Percentiles rank a stretch among this genome's conserved stretches.
Conservation (phyloP, 2,113 vertebrate genomes). For the Numida meleagris region DNA sequence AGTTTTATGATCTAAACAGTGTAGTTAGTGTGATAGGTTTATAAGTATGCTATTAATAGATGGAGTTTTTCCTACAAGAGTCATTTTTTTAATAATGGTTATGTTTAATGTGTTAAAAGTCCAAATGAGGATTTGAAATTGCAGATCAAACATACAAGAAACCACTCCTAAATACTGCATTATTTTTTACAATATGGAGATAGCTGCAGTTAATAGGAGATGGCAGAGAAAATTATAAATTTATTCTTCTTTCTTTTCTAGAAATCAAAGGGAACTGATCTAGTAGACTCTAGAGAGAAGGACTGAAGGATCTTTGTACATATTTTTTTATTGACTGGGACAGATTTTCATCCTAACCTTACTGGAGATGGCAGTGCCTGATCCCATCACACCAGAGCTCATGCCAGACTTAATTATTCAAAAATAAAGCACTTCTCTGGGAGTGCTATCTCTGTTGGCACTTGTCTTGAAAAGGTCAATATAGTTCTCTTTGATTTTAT, state of each 20-base stretch:
- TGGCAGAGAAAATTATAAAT: slow-evolving; percentile 4
- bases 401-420: slow-evolving; percentile 57
- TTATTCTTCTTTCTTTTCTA: not conserved
- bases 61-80: not conserved
- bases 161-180: not conserved
- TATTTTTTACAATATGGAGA: not conserved
- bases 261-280: not conserved
- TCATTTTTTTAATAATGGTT: not conserved
- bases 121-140: not conserved
- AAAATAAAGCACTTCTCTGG: slow-evolving; percentile 33
- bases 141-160: not conserved
- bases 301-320: not conserved
- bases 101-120: not conserved
- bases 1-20: not conserved
- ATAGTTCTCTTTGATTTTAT: not conserved
- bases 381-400: slow-evolving; percentile 29
- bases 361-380: slow-evolving; percentile 33
- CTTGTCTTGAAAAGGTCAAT: slow-evolving; percentile 49
- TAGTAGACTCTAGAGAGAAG: not conserved
- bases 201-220: not conserved
- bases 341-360: slow-evolving; percentile 52
- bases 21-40: not conserved
- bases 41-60: not conserved
- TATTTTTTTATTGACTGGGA: not conserved
- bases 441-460: slow-evolving; percentile 5